Percentiles rank a stretch among this genome's conserved stretches.
phyloP scores from a whole-genome alignment of 1,140 invertebrate genomes.

The Latrodectus geometricus region DNA sequence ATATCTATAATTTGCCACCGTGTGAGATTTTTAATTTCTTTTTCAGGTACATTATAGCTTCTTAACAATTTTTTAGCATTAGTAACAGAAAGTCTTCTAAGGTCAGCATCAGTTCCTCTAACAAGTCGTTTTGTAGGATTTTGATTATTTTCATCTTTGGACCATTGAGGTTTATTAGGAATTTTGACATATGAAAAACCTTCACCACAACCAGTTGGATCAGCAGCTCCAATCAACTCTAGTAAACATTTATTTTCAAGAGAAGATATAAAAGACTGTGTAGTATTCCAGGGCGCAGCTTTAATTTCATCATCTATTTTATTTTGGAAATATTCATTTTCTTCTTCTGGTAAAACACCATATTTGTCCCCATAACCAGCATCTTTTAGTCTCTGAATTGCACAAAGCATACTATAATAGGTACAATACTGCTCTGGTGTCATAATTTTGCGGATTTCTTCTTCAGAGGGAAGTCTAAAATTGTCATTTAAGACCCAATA shows the following conservation, averaged over 20 bases:
- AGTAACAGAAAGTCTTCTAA: slow-evolving; percentile 92
- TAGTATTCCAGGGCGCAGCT: slow-evolving; percentile 91
- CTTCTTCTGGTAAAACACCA: slow-evolving; percentile 93
- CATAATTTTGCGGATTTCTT: slow-evolving; percentile 97
- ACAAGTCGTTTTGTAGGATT: slow-evolving; percentile 95
- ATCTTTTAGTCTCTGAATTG: slow-evolving; percentile 93
- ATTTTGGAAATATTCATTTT: slow-evolving; percentile 93
- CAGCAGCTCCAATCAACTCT: slow-evolving; percentile 88
- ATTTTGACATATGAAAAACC: slow-evolving; percentile 96
- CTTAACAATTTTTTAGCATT: slow-evolving; percentile 96
- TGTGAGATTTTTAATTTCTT: slow-evolving; percentile 97
- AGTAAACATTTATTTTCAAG: slow-evolving; percentile 98
- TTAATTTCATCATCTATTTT: slow-evolving; percentile 98
- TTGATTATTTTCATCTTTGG: slow-evolving; percentile 71
- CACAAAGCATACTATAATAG: slow-evolving; percentile 97
- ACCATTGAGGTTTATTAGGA: slow-evolving; percentile 86
- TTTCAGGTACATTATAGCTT: slow-evolving; percentile 96
- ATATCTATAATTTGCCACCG: slow-evolving; percentile 98
- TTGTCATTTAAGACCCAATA: slow-evolving; percentile 98
- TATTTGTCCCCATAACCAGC: slow-evolving; percentile 98
- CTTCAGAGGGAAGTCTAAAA: slow-evolving; percentile 95
- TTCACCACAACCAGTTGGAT: slow-evolving; percentile 96
- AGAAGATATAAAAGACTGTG: slow-evolving; percentile 93
- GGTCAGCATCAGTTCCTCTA: slow-evolving; percentile 98
- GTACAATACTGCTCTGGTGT: slow-evolving; percentile 98